Evolutionary conservation across 1,140 invertebrate genomes (phyloP).

Genomic region (Bombus superbus): DNA sequence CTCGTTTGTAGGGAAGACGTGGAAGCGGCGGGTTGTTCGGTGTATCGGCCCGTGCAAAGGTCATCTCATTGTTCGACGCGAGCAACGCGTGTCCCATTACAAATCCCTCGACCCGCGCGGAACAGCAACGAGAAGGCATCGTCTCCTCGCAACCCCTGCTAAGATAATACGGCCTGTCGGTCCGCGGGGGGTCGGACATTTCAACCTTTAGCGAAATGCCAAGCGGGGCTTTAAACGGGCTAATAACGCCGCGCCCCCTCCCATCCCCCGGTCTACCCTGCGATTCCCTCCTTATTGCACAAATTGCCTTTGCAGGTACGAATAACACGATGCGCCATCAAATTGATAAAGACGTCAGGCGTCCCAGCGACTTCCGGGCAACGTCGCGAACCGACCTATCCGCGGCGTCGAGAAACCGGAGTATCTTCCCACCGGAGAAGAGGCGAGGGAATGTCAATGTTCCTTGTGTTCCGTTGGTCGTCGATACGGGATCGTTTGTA

Average conservation of each 20-base stretch:
- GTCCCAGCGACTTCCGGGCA: not conserved
- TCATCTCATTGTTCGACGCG: conserved; percentile 73
- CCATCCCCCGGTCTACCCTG: conserved; percentile 32
- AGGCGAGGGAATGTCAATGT: not conserved
- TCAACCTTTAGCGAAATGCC: conserved; percentile 80
- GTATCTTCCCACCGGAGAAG: too few species aligned
- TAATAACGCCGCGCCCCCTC: conserved; percentile 69
- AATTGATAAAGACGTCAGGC: conserved; percentile 44
- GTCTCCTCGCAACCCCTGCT: conserved; percentile 58
- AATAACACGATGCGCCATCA: conserved; percentile 14
- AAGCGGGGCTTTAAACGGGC: conserved; percentile 77
- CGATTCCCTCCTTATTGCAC: conserved; percentile 57
- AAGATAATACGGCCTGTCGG: conserved; percentile 66
- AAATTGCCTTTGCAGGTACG: conserved; percentile 54
- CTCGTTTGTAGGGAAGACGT: not conserved
- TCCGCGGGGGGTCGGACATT: conserved; percentile 68
- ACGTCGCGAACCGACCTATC: not conserved
- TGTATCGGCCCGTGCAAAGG: conserved; percentile 60
- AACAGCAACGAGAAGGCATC: conserved; percentile 34
- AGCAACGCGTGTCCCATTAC: conserved; percentile 52
- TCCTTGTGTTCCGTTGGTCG: conserved; percentile 5
- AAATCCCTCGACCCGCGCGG: conserved; percentile 45
- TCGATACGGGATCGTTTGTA: not conserved
- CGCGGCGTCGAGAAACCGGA: too few species aligned
- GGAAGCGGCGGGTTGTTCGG: not conserved